Percentiles rank a stretch among this genome's conserved stretches.
These are phyloP conservation scores for Macrobrachium nipponense DNA, from an alignment of 1,140 invertebrate species.

Conservation along the genomic window DNA sequence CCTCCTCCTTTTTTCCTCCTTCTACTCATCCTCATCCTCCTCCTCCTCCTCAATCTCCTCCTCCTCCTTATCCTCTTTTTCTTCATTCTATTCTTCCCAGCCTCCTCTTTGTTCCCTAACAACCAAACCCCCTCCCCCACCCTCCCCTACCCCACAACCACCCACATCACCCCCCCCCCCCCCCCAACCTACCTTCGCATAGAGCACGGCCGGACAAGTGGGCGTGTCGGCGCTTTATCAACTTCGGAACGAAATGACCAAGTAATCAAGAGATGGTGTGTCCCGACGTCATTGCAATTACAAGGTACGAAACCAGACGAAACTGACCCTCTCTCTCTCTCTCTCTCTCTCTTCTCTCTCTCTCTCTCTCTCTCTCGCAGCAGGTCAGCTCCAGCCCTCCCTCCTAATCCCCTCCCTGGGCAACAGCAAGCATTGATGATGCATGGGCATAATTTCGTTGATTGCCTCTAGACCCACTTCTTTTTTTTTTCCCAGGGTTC, in stretches of 20 bases:
- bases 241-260: slow-evolving; percentile 28
- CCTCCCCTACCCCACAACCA: not conserved
- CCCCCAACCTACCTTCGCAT: not conserved
- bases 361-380: too few relatives aligned
- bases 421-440: slow-evolving; percentile 16
- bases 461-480: slow-evolving; percentile 3
- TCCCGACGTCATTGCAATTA: slow-evolving; percentile 42
- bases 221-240: slow-evolving; percentile 33
- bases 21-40: not conserved
- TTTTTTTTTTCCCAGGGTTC: too few relatives aligned
- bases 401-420: not conserved
- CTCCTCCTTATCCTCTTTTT: not conserved
- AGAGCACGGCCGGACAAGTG: not conserved
- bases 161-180: not conserved
- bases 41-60: not conserved
- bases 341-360: too few relatives aligned
- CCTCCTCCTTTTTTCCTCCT: not conserved
- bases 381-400: too few relatives aligned
- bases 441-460: slow-evolving; percentile 41
- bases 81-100: not conserved
- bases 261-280: slow-evolving; percentile 47
- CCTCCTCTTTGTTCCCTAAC: not conserved
- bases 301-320: slow-evolving; percentile 4
- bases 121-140: not conserved
- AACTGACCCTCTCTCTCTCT: not conserved